Conservation (phyloP, 2,113 vertebrate genomes). For the Apus apus region DNA sequence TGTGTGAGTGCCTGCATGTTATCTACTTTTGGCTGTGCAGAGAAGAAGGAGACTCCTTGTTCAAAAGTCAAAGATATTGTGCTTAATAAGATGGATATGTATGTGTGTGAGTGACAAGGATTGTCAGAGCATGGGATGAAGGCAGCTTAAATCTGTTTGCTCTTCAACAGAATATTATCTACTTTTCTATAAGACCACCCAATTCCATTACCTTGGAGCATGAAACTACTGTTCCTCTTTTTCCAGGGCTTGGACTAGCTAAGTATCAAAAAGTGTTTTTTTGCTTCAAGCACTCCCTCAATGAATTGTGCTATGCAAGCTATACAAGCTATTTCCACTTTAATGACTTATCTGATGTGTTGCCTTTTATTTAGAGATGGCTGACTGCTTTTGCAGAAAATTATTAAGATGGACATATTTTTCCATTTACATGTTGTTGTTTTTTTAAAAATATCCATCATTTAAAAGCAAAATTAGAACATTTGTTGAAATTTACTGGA, state of each 20-base stretch:
- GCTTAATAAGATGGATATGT: neutral
- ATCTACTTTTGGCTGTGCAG: neutral
- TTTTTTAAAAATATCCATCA: neutral
- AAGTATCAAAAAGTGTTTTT: neutral
- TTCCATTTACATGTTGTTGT: too few species aligned
- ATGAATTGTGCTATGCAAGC: neutral
- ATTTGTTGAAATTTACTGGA: neutral
- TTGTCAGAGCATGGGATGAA: neutral
- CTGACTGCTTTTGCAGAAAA: neutral
- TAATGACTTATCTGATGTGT: neutral
- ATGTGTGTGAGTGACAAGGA: neutral
- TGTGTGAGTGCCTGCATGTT: rapidly evolving
- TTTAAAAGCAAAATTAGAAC: neutral
- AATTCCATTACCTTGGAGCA: neutral
- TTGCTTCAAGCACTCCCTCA: neutral
- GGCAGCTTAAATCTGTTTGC: neutral
- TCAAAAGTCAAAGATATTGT: neutral
- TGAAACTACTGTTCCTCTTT: neutral
- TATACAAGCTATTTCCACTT: neutral
- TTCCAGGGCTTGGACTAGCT: neutral
- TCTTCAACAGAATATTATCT: neutral
- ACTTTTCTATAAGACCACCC: neutral
- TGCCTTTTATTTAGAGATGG: neutral
- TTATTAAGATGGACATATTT: neutral
- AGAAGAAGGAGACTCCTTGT: neutral